Evolutionary conservation across 2,888 invertebrate genomes (phyloP), one percentile per base, ranked within the genome.

Genomic region (Zaprionus bogoriensis): DNA sequence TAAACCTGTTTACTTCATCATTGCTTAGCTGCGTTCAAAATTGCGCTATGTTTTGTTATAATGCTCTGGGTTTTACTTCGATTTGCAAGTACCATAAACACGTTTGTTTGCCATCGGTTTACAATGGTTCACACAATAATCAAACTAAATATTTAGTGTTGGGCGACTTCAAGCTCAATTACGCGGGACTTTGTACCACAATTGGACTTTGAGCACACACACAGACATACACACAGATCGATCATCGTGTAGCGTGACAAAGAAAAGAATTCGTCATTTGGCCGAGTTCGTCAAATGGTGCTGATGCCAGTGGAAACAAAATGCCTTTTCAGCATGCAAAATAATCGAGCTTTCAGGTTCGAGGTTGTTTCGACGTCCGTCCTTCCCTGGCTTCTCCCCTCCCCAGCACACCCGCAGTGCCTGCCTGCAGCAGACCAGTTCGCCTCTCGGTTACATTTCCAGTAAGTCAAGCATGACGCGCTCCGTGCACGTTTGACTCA

Each of bases 121-220:
- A 19, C 12, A 50, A 67, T 22, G 38, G 28, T 62, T 51, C 27
- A 50, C 38, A 20, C 36, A 44, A 53, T 14, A 55, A 30, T 14
- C 36, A 42, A 72, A 53, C 27, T 53, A 57, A 44, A 62, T 73
- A 54, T 69, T 54, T 70, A 53, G 53, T 10, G 51, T 53, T 57
- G 55, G 52, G 46, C 32, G 28, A 55, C 60, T 55, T 67, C 41
- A 47, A 63, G 50, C 45, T 68, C 64, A 57, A 74, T 64, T 74
- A 60, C 74, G 10, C 10, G 57, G 39, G 63, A 71, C 74, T 73
- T 71, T 55, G 74, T 7, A 67, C 74, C 36, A 41, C 42, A 27
- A 6, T 55, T 70, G 68, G 66, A 69, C 60, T 67, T 72, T 45
- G 73, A 28, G 27, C 27, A 7, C n/a, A n/a, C 14, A 52, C 45